phyloP scores from a whole-genome alignment of 1,140 invertebrate species.

The Tachypleus tridentatus region DNA sequence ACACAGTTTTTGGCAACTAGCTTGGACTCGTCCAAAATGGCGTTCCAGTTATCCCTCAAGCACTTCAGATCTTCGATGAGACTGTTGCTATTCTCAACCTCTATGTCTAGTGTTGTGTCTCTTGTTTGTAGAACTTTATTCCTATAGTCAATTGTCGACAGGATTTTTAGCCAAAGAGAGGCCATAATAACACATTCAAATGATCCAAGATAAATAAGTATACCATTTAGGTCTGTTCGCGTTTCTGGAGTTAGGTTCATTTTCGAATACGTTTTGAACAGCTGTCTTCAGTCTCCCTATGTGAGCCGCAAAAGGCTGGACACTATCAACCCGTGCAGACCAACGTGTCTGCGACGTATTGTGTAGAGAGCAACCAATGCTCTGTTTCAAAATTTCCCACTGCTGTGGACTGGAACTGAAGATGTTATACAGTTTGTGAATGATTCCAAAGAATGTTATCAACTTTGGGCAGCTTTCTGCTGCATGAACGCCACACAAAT shows the following conservation, averaged over 20 bases:
- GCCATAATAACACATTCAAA: not conserved
- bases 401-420: slow-evolving; percentile 10
- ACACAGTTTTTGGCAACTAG: not conserved
- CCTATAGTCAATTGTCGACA: not conserved
- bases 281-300: not conserved
- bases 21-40: not conserved
- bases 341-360: not conserved
- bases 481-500: slow-evolving; percentile 19
- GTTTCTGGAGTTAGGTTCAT: not conserved
- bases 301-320: not conserved
- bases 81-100: not conserved
- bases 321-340: slow-evolving; percentile 7
- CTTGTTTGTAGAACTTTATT: not conserved
- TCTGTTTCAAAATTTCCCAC: slow-evolving; percentile 10
- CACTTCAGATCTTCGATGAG: not conserved
- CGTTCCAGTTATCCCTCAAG: not conserved
- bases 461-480: slow-evolving; percentile 11
- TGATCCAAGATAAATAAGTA: not conserved
- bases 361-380: slow-evolving; percentile 5
- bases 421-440: slow-evolving; percentile 15
- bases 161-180: not conserved
- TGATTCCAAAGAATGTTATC: slow-evolving; percentile 14
- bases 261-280: not conserved
- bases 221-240: not conserved
- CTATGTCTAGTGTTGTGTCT: not conserved